Evolutionary conservation across 2,113 vertebrate species (phyloP).

Genomic region (Tychaedon coryphoeus): DNA sequence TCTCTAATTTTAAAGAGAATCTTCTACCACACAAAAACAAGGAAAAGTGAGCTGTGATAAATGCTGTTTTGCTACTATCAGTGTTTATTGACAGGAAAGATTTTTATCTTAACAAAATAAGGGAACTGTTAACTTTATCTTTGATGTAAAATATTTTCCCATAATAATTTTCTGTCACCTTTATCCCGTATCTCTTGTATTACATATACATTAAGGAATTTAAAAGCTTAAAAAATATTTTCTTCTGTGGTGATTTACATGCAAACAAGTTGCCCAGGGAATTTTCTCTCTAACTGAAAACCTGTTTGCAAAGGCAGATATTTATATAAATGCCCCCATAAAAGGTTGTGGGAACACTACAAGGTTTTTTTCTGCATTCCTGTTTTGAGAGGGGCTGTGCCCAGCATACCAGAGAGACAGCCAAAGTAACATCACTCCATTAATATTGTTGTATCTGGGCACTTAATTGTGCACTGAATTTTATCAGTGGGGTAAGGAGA

Average conservation of each 20-base stretch:
- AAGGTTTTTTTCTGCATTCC: constrained; percentile 7
- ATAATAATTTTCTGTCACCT: constrained; percentile 47
- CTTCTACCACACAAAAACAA: neutral
- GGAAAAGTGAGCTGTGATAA: constrained; percentile 9
- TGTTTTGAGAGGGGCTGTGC: neutral
- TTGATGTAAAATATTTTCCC: constrained; percentile 56
- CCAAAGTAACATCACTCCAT: neutral
- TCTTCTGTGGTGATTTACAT: neutral
- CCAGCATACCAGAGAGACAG: neutral
- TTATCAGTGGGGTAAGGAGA: neutral
- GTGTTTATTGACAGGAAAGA: constrained; percentile 25
- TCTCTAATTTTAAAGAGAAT: neutral
- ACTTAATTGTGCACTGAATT: neutral
- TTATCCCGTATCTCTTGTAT: neutral
- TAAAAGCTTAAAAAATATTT: constrained; percentile 27
- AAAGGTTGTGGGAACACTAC: constrained; percentile 26
- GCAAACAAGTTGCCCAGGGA: constrained; percentile 4
- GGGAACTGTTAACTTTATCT: constrained; percentile 21
- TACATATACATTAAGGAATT: constrained; percentile 30
- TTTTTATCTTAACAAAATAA: constrained; percentile 39
- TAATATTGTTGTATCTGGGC: neutral
- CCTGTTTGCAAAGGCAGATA: constrained; percentile 24
- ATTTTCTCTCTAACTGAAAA: neutral
- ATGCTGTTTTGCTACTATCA: constrained; percentile 7
- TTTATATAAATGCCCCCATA: constrained; percentile 38